Conservation (phyloP, 2,888 invertebrate species). For the Archips crataeganus region DNA sequence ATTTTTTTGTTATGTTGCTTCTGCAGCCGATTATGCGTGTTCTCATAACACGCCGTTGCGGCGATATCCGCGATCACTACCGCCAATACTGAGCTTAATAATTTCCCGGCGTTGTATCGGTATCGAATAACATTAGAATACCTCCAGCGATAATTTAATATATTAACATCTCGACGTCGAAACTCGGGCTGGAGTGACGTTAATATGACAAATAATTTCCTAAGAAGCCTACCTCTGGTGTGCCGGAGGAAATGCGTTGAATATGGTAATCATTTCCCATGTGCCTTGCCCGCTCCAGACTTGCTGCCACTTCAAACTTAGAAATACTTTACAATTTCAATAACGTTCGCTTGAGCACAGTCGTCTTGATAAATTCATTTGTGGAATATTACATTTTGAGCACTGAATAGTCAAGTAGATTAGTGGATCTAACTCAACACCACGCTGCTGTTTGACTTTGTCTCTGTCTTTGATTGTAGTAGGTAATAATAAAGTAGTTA, state of each 20-base stretch:
- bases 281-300: conserved; percentile 62
- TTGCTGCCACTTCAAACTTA: conserved; percentile 65
- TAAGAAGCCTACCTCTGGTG: conserved; percentile 71
- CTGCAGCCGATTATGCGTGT: conserved; percentile 2
- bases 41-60: conserved; percentile 1
- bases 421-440: conserved; percentile 20
- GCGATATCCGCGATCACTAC: conserved; percentile 12
- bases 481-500: not conserved
- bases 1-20: conserved; percentile 4
- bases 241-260: conserved; percentile 71
- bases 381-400: conserved; percentile 40
- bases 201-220: conserved; percentile 84
- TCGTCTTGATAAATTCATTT: conserved; percentile 39
- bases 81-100: conserved; percentile 28
- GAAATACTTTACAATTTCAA: conserved; percentile 64
- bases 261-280: conserved; percentile 81
- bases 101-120: conserved; percentile 51
- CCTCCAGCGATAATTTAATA: conserved; percentile 74
- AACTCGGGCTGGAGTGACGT: conserved; percentile 76
- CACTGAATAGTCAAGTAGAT: conserved; percentile 38
- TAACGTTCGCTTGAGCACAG: conserved; percentile 36
- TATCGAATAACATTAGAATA: conserved; percentile 62
- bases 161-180: conserved; percentile 74
- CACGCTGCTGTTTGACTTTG: conserved; percentile 27
- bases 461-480: conserved; percentile 7